Conservation (phyloP, 2,888 invertebrate species). For the Nymphalis polychloros region DNA sequence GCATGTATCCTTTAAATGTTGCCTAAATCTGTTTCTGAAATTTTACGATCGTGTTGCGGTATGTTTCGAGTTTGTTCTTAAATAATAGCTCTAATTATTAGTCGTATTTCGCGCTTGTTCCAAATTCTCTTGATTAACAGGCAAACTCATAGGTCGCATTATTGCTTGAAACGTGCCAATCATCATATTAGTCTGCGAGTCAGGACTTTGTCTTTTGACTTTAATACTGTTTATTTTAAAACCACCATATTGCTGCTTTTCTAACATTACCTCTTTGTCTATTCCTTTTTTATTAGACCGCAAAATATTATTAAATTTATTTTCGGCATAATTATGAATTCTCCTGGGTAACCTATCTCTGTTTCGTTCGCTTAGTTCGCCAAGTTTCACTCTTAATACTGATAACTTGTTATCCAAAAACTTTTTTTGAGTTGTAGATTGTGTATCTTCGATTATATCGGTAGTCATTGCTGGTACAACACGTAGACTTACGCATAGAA, state of each 20-base stretch:
- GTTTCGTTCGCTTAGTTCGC: not conserved
- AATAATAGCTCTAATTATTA: not conserved
- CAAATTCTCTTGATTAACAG: slow-evolving; percentile 3
- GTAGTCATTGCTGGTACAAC: too few species aligned
- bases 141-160: slow-evolving; percentile 27
- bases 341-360: not conserved
- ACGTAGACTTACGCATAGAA: not conserved
- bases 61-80: too few species aligned
- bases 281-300: not conserved
- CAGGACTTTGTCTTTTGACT: slow-evolving; percentile 30
- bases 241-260: not conserved
- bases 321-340: not conserved
- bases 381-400: not conserved
- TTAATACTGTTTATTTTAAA: not conserved
- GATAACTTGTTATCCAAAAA: slow-evolving; percentile 1
- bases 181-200: slow-evolving; percentile 27
- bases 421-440: not conserved
- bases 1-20: too few species aligned
- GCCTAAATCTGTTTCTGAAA: too few species aligned
- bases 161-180: slow-evolving; percentile 38
- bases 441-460: not conserved
- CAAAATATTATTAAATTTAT: not conserved
- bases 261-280: not conserved
- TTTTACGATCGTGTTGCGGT: too few species aligned
- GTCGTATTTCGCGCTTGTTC: slow-evolving; percentile 11